Evolutionary conservation across 1,140 invertebrate species (phyloP), one percentile per base, ranked within the genome.

Genomic region (Orussus abietinus): DNA sequence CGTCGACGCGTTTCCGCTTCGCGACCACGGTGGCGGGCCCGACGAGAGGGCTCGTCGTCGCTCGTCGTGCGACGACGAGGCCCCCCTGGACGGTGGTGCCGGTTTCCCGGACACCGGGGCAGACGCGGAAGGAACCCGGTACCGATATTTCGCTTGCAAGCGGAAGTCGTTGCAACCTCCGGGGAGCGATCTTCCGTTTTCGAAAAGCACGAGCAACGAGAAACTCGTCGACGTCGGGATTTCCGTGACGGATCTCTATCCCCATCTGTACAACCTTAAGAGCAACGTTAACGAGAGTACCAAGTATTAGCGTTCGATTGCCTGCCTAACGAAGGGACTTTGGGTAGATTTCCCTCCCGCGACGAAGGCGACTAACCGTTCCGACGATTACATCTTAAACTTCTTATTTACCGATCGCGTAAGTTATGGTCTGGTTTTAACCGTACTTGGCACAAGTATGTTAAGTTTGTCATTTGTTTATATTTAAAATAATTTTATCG

Each of bases 391-490:
- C 11, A 20, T 21, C 10, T 3, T 38, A 38, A 28, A 21, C 17
- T 25, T 45, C 35, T 33, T 32, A 22, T 5, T 28, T 25, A 29
- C 18, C 38, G 11, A 28, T 25, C 33, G 32, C 15, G n/a, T n/a
- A n/a, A n/a, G n/a, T n/a, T n/a, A n/a, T n/a, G n/a, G n/a, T 32
- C 36, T 45, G 34, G 28, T 13, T 11, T 12, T 5, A 11, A 18
- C 10, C 19, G 30, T 34, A 33, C 30, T 47, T 40, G 22, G 21
- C 5, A 12, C 31, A 47, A 42, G 29, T 17, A 59, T 62, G 64
- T 62, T 69, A 67, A 69, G 67, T 71, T 71, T 71, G 66, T 70
- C 69, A 71, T 72, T 69, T 69, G 57, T 66, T 72, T 65, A 58
- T 70, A 70, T 64, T 66, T 70, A 65, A 59, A 46, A 51, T 64